Percentiles rank a stretch among this genome's conserved stretches.
phyloP scores from a whole-genome alignment of 2,113 vertebrate species.

The Thamnaconus septentrionalis region DNA sequence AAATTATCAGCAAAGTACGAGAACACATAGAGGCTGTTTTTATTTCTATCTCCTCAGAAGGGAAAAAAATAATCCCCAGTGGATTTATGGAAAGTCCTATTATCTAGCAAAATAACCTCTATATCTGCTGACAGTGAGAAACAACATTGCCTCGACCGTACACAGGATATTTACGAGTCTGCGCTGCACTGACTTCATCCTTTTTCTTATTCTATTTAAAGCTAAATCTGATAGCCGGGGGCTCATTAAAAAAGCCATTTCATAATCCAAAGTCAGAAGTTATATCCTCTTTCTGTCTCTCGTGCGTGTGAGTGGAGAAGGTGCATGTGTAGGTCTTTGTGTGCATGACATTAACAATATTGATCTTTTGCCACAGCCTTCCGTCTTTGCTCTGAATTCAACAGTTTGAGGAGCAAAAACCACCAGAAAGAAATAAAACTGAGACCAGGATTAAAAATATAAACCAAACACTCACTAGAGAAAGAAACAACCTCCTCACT shows the following conservation, averaged over 20 bases:
- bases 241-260: slow-evolving; percentile 45
- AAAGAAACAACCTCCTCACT: not conserved
- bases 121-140: slow-evolving; percentile 27
- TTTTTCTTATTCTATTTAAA: slow-evolving; percentile 39
- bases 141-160: not conserved
- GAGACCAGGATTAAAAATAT: too few relatives aligned
- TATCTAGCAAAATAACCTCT: slow-evolving; percentile 30
- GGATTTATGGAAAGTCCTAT: slow-evolving; percentile 32
- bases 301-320: too few relatives aligned
- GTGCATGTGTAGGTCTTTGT: too few relatives aligned
- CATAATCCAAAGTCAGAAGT: not conserved
- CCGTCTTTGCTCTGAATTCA: too few relatives aligned
- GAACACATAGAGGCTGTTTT: not conserved
- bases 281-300: not conserved
- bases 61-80: slow-evolving; percentile 11
- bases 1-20: not conserved
- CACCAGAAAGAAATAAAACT: too few relatives aligned
- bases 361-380: too few relatives aligned
- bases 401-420: too few relatives aligned
- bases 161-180: slow-evolving; percentile 17
- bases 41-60: slow-evolving; percentile 3
- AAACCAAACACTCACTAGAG: too few relatives aligned
- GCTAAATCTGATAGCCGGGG: slow-evolving; percentile 8
- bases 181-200: slow-evolving; percentile 15
- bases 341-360: too few relatives aligned